These are phyloP conservation scores for Alloscopus bannaensis DNA, from an alignment of 2,888 invertebrate genomes.

Conservation along the genomic window DNA sequence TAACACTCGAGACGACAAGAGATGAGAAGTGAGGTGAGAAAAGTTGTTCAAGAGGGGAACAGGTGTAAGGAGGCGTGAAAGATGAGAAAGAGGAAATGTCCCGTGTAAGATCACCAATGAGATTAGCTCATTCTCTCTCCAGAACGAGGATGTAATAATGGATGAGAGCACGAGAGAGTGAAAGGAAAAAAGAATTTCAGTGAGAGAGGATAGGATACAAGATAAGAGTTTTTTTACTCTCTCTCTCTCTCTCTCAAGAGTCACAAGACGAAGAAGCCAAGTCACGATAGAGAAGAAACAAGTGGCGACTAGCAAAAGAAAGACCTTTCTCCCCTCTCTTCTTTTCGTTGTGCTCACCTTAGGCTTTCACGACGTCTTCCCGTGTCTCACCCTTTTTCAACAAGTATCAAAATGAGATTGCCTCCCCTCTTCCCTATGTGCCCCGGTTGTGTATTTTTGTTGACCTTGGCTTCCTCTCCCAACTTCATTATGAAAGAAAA, in stretches of 20 bases:
- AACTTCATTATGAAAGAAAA: too few relatives aligned
- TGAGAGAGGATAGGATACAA: too few relatives aligned
- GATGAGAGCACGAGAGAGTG: background rate
- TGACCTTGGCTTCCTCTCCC: too few relatives aligned
- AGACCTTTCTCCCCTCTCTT: conserved; percentile 1
- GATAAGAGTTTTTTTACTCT: conserved; percentile 10
- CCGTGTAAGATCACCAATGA: conserved; percentile 56
- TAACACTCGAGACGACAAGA: background rate
- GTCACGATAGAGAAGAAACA: conserved; percentile 27
- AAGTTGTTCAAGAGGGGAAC: conserved; percentile 14
- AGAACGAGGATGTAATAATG: conserved; percentile 7
- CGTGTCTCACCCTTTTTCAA: conserved; percentile 37
- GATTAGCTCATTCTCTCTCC: conserved; percentile 37
- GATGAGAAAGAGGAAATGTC: conserved; percentile 60
- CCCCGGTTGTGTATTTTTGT: too few relatives aligned
- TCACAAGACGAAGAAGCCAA: conserved; percentile 21
- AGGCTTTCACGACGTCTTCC: background rate
- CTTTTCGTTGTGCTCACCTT: too few relatives aligned
- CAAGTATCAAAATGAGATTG: conserved; percentile 13
- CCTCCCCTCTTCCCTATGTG: background rate
- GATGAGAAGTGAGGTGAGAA: conserved; percentile 6
- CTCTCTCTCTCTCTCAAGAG: conserved; percentile 38
- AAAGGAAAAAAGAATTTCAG: background rate
- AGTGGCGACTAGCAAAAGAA: too few relatives aligned
- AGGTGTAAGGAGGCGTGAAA: conserved; percentile 60